Percentiles rank a stretch among this genome's conserved stretches.
These are phyloP conservation scores for Xenopus petersii DNA, from an alignment of 2,797 vertebrate species.

Conservation along the genomic window DNA sequence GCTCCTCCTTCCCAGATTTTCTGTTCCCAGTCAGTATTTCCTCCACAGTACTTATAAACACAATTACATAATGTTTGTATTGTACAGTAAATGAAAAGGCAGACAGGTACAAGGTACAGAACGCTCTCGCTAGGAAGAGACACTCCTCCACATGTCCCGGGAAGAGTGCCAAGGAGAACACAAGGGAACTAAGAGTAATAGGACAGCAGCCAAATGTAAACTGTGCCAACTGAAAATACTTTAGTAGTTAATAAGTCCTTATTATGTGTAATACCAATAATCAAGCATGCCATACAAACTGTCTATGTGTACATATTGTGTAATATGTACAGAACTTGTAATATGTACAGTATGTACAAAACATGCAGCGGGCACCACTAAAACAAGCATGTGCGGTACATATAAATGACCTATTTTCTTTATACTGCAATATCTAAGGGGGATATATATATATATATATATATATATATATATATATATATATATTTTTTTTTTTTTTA, in stretches of 20 bases:
- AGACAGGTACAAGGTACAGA: slow-evolving; percentile 20
- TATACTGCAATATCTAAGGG: no score
- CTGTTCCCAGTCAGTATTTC: slow-evolving; percentile 2
- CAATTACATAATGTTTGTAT: slow-evolving; percentile 25
- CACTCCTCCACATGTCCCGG: slow-evolving; percentile 19
- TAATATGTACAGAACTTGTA: neutral
- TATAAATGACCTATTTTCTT: no score
- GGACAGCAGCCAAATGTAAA: slow-evolving; percentile 19
- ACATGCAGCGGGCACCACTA: no score
- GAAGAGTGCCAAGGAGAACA: slow-evolving; percentile 28
- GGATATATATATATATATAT: no score
- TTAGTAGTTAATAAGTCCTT: neutral
- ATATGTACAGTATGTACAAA: neutral
- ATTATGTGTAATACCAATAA: neutral
- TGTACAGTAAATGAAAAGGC: slow-evolving; percentile 21
- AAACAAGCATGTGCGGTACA: no score
- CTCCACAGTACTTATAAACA: slow-evolving; percentile 6
- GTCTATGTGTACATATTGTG: neutral
- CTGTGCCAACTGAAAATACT: slow-evolving; percentile 1
- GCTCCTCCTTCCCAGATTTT: slow-evolving; percentile 15
- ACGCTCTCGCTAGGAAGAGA: slow-evolving; percentile 5
- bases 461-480: no score
- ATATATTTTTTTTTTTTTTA: no score
- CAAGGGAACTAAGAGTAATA: slow-evolving; percentile 11
- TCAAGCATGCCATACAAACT: neutral